Base-by-base conservation (phyloP, 2,797 vertebrate genomes). In the Phataginus tricuspis region DNA sequence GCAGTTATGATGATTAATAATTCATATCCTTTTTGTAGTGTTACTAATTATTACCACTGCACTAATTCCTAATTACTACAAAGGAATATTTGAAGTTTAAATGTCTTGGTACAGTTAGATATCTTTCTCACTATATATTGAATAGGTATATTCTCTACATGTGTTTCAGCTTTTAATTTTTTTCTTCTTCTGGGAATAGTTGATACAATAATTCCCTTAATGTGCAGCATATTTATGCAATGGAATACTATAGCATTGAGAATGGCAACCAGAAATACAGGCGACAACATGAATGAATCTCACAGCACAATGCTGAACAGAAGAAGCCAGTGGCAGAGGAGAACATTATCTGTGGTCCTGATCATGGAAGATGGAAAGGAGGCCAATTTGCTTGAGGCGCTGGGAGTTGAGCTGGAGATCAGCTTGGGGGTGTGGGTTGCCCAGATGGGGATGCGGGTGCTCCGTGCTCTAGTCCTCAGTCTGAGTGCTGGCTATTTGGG, bases 81-180 rank as follows among this genome's bases (percentile, higher is more conserved):
- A 92, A 77, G 34, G 89, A 42, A 49, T 42, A 89, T 90, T 68
- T 83, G 77, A 82, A 51, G 27, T 63, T 4, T 63, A 80, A 55
- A 31, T 27, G 29, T 25, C 18, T 84, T 16, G 6, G 34, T 75
- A 39, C 2, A 78, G 13, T 83, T 71, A 90, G 39, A 13, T 74
- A 12, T 64, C 39, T 92, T 86, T 64, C n/a, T 39, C 19, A 37
- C 27, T 37, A 4, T 29, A 45, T 92, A 14, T 21, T 64, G 79
- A 68, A 53, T 59, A 57, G 29, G 42, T 49, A 39, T 9, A 25
- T 37, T 91, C 21, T 53, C 55, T 71, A 69, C 12, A 4, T 53
- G 10, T 71, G 19, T 80, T 82, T 82, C n/a, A 42, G 61, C 23
- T 66, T 74, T 71, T 29, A 49, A 83, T 64, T 49, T 6, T 34